Conservation (phyloP, 2,113 vertebrate species). For the Thalassoma bifasciatum region DNA sequence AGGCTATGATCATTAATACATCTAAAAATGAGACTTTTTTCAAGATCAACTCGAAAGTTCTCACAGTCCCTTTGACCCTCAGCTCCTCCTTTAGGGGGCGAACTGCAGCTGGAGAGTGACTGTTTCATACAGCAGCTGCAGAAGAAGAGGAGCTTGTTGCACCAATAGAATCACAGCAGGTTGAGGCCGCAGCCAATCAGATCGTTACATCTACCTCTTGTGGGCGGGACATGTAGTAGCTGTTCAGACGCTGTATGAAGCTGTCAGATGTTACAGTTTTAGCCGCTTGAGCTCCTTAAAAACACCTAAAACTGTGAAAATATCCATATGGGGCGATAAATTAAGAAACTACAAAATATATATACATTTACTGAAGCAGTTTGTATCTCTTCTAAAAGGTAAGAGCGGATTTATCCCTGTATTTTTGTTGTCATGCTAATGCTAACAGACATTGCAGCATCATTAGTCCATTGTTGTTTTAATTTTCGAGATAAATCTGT, state of each 20-base stretch:
- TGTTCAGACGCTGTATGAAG: not conserved
- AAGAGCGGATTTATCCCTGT: not conserved
- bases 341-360: not conserved
- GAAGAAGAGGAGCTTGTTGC: too few relatives aligned
- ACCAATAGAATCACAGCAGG: too few relatives aligned
- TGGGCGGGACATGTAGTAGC: conserved; percentile 24
- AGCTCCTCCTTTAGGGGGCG: too few relatives aligned
- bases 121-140: too few relatives aligned
- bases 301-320: not conserved
- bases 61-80: too few relatives aligned
- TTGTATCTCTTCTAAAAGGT: conserved; percentile 23
- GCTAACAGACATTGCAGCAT: not conserved
- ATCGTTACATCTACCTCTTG: accelerated
- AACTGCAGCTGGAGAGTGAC: too few relatives aligned
- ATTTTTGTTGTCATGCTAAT: conserved; percentile 56
- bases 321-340: not conserved
- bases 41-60: too few relatives aligned
- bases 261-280: not conserved
- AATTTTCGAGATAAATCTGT: too few relatives aligned
- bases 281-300: not conserved
- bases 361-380: not conserved
- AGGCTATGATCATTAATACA: too few relatives aligned
- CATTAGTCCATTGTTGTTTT: too few relatives aligned
- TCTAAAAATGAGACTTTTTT: too few relatives aligned
- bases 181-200: conserved; percentile 24